Conservation (phyloP, 2,797 vertebrate genomes). For the Galaxias olidus region DNA sequence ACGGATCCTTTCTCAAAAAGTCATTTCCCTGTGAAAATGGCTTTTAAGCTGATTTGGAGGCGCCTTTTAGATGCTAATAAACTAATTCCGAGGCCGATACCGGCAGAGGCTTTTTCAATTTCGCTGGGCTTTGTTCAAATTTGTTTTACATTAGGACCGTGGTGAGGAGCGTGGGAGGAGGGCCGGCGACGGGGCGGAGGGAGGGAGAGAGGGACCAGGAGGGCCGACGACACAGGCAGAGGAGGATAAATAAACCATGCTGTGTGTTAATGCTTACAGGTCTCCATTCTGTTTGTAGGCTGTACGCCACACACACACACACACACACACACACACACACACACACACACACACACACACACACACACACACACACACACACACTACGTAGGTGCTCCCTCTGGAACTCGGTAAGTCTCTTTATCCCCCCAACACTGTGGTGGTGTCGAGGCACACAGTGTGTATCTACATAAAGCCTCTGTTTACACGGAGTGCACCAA, state of each 20-base stretch:
- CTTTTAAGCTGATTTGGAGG: constrained; percentile 66
- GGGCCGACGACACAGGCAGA: neutral
- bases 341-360: neutral
- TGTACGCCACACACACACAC: constrained; percentile 2
- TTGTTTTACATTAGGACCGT: constrained; percentile 71
- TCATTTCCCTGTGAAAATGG: constrained; percentile 71
- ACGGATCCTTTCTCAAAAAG: constrained; percentile 65
- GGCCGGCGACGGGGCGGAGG: neutral
- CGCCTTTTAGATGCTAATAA: constrained; percentile 74
- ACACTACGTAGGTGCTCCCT: neutral
- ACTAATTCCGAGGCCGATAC: constrained; percentile 62
- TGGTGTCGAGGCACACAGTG: constrained; percentile 26
- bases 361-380: neutral
- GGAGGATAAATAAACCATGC: constrained; percentile 1
- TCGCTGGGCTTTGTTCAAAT: constrained; percentile 68
- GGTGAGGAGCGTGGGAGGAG: constrained; percentile 24
- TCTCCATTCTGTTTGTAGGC: constrained; percentile 40
- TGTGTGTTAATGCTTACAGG: constrained; percentile 53
- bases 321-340: constrained; percentile 30
- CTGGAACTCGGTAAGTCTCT: constrained; percentile 9
- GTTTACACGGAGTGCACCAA: constrained; percentile 50
- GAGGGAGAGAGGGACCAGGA: neutral
- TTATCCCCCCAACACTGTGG: constrained; percentile 34
- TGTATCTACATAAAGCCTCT: constrained; percentile 50
- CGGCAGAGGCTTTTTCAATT: constrained; percentile 64